These are phyloP conservation scores for Larimichthys crocea DNA, from an alignment of 2,113 vertebrate species.

Conservation along the genomic window DNA sequence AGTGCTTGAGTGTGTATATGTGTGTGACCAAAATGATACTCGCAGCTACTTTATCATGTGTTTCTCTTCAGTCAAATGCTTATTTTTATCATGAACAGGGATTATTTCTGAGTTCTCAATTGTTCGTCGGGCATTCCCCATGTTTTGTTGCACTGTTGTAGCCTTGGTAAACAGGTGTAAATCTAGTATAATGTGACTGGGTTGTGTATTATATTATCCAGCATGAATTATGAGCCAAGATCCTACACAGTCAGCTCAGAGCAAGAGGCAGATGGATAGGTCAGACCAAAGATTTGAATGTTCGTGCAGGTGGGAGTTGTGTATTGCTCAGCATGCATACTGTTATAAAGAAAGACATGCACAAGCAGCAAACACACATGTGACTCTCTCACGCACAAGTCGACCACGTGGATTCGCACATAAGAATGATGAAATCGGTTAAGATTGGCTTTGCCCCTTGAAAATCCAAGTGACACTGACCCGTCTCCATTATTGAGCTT, in stretches of 20 bases:
- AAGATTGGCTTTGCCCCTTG: slow-evolving; percentile 73
- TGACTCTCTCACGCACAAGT: neutral
- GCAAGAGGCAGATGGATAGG: slow-evolving; percentile 39
- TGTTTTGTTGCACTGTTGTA: slow-evolving; percentile 18
- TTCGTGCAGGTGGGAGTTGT: slow-evolving; percentile 19
- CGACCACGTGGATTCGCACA: slow-evolving; percentile 22
- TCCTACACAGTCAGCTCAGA: slow-evolving; percentile 15
- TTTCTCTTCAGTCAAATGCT: slow-evolving; percentile 11
- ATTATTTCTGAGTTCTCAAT: slow-evolving; percentile 2
- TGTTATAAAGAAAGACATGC: slow-evolving; percentile 31
- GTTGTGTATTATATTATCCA: slow-evolving; percentile 36
- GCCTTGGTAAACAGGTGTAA: slow-evolving; percentile 34
- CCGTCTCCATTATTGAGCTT: slow-evolving; percentile 68
- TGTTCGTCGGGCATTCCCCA: neutral
- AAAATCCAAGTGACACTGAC: slow-evolving; percentile 73
- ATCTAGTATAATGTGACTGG: slow-evolving; percentile 30
- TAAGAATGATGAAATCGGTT: slow-evolving; percentile 52
- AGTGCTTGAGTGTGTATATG: neutral
- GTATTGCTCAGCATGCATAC: slow-evolving; percentile 37
- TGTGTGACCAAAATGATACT: slow-evolving; percentile 1
- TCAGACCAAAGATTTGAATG: slow-evolving; percentile 50
- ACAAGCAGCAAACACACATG: slow-evolving; percentile 10
- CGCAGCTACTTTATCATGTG: neutral
- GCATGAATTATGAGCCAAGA: slow-evolving; percentile 35
- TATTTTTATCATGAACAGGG: slow-evolving; percentile 10